A percentile compares a stretch with the other conserved stretches of the same genome.
Evolutionary conservation across 2,797 vertebrate species (phyloP).

Genomic region (Leptodactylus fallax): DNA sequence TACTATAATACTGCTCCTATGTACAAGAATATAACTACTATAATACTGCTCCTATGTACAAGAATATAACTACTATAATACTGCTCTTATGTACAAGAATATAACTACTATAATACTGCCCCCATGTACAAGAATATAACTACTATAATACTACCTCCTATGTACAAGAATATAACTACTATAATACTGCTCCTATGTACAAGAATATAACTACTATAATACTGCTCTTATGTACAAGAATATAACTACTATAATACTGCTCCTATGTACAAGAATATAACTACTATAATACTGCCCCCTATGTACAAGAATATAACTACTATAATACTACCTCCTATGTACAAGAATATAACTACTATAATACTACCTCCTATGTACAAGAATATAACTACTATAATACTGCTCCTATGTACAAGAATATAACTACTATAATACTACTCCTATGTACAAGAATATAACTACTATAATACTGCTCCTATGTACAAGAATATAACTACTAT

Average conservation of each 20-base stretch:
- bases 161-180: no score
- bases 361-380: neutral
- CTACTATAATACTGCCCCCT: constrained; percentile 21
- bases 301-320: constrained; percentile 24
- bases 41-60: constrained; percentile 11
- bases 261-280: constrained; percentile 10
- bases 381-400: constrained; percentile 25
- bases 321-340: constrained; percentile 11
- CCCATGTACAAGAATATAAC: constrained; percentile 12
- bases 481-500: constrained; percentile 16
- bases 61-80: constrained; percentile 25
- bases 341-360: constrained; percentile 33
- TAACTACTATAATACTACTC: constrained; percentile 10
- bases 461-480: constrained; percentile 12
- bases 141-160: constrained; percentile 12
- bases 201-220: no score
- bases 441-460: constrained; percentile 4
- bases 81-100: neutral
- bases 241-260: constrained; percentile 16
- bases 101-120: constrained; percentile 19
- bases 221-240: constrained; percentile 24
- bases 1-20: constrained; percentile 29
- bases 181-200: no score
- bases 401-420: constrained; percentile 4
- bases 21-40: constrained; percentile 22